These are phyloP conservation scores for Rhingia rostrata DNA, from an alignment of 2,888 invertebrate genomes.

Conservation along the genomic window DNA sequence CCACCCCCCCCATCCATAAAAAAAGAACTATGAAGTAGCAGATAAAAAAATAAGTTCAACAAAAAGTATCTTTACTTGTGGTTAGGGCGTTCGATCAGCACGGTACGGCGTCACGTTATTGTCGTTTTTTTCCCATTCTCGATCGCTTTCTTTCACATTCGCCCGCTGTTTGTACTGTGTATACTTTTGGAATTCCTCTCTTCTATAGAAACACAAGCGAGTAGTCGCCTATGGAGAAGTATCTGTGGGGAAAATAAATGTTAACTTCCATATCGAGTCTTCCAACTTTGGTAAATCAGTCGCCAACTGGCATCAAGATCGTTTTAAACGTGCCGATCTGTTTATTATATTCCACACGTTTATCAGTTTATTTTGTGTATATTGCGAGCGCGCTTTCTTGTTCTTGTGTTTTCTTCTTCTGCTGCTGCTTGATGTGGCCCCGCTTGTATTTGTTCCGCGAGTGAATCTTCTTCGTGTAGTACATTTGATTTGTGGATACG, in stretches of 20 bases:
- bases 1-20: conserved; percentile 33
- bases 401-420: conserved; percentile 24
- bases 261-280: conserved; percentile 72
- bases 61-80: conserved; percentile 61
- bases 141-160: conserved; percentile 67
- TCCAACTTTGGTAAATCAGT: conserved; percentile 72
- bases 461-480: conserved; percentile 14
- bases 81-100: conserved; percentile 33
- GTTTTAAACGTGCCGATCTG: conserved; percentile 62
- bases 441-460: conserved; percentile 1
- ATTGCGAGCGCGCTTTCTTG: conserved; percentile 57
- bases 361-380: conserved; percentile 7
- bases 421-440: not conserved
- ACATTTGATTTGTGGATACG: conserved; percentile 40
- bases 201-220: conserved; percentile 40
- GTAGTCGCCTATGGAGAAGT: conserved; percentile 49
- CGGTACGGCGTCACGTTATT: conserved; percentile 75
- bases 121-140: conserved; percentile 64
- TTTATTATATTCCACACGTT: conserved; percentile 29
- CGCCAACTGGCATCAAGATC: conserved; percentile 74
- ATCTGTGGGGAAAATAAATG: conserved; percentile 56
- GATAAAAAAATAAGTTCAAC: conserved; percentile 12
- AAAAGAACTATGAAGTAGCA: not conserved
- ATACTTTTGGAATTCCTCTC: conserved; percentile 61
- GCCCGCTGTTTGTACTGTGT: conserved; percentile 15